Evolutionary conservation across 2,797 vertebrate genomes (phyloP).

Genomic region (Intellagama lesueurii): DNA sequence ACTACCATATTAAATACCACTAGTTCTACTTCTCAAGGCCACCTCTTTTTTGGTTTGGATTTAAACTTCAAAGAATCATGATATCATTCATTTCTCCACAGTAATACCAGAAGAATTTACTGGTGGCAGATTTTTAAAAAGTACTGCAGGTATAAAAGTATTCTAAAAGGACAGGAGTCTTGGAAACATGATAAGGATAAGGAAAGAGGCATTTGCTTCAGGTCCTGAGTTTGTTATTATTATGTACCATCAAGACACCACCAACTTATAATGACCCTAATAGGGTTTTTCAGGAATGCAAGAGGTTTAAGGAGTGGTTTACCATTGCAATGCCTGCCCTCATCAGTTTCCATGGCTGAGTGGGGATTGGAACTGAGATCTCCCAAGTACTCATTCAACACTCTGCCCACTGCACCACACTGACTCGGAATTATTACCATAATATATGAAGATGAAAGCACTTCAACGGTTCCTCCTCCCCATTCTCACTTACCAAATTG

Average conservation of each 20-base stretch:
- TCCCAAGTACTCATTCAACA: too few relatives aligned
- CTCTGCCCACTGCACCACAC: too few relatives aligned
- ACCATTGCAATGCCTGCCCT: too few relatives aligned
- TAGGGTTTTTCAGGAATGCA: too few relatives aligned
- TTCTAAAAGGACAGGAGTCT: not conserved
- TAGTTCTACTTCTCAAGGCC: not conserved
- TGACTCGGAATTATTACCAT: not conserved
- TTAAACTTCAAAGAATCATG: not conserved
- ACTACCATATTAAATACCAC: constrained; percentile 18
- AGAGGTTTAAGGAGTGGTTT: too few relatives aligned
- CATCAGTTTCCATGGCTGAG: too few relatives aligned
- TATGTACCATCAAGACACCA: too few relatives aligned
- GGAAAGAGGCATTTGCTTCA: not conserved
- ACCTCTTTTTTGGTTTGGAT: not conserved
- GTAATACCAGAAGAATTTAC: not conserved
- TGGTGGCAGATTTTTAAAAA: too few relatives aligned
- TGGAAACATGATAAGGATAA: not conserved
- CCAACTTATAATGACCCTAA: too few relatives aligned
- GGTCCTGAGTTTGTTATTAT: too few relatives aligned
- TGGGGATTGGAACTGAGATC: too few relatives aligned
- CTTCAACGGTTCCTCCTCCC: constrained; percentile 11
- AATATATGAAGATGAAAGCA: not conserved
- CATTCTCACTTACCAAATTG: constrained; percentile 88
- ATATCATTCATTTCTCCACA: not conserved
- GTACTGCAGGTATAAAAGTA: not conserved